Base-by-base conservation (phyloP, 2,797 vertebrate species). In the Parauchenoglanis punctatus region DNA sequence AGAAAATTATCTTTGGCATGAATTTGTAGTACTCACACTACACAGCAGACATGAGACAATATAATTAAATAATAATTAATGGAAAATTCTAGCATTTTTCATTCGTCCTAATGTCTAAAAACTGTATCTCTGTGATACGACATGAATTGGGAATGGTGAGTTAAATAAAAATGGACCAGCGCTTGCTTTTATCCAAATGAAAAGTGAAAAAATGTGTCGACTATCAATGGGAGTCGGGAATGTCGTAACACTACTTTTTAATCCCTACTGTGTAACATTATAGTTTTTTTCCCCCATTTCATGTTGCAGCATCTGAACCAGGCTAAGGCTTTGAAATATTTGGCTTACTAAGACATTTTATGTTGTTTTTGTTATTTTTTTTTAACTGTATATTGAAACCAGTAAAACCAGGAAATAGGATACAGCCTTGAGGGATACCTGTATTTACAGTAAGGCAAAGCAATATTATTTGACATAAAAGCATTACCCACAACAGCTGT, bases 391-490 rank as follows among this genome's bases (percentile, higher is more conserved):
- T 54, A 52, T 54, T 35, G 12, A 80, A 80, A 59, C 28, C 28
- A 25, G 11, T 23, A 12, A 28, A 49, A 65, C 13, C 44, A 31
- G 40, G 7, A n/a, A 81, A n/a, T 15, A 15, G 7, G 7, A 67
- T 83, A 67, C 81, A 83, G 17, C 44, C n/a, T 52, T 67, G 46
- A 67, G 44, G 44, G 25, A 83, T 52, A 52, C 15, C n/a, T 31
- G 1, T 28, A 83, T 31, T 52, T 67, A 67, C 15, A 52, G 44
- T 52, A 52, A 83, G 2, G 17, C 44, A 83, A 28, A 2, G 25
- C 61, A 31, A 67, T 65, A 65, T 82, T 82, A 67, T 31, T 65
- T 82, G 6, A 63, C 13, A 4, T 46, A 44, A 81, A 81, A 44
- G 20, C 52, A 58, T 56, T 12, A 76, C 52, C 23, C 73, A 28